Evolutionary conservation across 1,140 invertebrate genomes (phyloP).

Genomic region (Eupristina koningsbergeri): DNA sequence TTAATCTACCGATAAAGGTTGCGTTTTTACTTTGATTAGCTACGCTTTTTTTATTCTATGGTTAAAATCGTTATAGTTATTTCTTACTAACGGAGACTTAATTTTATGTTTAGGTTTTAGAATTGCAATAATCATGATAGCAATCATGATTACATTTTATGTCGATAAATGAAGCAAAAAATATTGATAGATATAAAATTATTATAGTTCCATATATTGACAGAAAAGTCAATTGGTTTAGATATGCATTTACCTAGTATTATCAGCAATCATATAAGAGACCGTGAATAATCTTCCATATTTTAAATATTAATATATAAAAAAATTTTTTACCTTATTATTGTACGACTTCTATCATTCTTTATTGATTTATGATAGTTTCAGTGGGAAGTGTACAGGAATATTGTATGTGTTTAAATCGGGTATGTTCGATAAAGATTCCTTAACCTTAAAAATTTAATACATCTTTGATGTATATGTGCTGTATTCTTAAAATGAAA

Average conservation of each 20-base stretch:
- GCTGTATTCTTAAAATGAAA: no score
- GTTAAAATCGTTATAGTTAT: not conserved
- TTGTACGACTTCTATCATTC: not conserved
- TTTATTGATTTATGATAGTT: not conserved
- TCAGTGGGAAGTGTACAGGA: not conserved
- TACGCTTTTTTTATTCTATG: no score
- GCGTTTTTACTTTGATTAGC: no score
- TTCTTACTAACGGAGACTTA: constrained; percentile 49
- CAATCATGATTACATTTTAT: constrained; percentile 52
- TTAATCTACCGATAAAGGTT: no score
- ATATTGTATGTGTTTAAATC: not conserved
- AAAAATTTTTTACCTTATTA: not conserved
- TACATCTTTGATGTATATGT: no score
- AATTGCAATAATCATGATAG: not conserved
- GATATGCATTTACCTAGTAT: constrained; percentile 72
- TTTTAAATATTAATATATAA: not conserved
- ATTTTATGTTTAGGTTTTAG: constrained; percentile 63
- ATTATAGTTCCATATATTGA: constrained; percentile 25
- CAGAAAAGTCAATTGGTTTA: constrained; percentile 67
- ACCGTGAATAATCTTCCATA: constrained; percentile 17
- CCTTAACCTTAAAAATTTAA: no score
- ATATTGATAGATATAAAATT: not conserved
- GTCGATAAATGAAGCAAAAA: constrained; percentile 27
- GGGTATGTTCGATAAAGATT: not conserved
- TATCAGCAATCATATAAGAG: constrained; percentile 69